Percentiles rank a stretch among this genome's conserved stretches.
Evolutionary conservation across 1,140 invertebrate genomes (phyloP).

Genomic region (Lucilia sericata): DNA sequence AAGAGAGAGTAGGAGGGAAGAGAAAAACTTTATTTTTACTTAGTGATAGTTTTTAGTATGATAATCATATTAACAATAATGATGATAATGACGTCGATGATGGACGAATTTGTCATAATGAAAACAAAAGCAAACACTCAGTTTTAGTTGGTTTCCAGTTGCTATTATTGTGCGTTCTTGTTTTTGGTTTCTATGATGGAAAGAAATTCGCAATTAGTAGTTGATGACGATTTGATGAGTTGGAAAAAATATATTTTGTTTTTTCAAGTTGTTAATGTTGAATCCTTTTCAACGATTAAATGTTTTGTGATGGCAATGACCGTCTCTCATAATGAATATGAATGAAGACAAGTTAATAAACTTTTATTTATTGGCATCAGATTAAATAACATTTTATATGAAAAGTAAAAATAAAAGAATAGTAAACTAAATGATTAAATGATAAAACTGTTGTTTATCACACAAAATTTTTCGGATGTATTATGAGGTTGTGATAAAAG

Average conservation of each 20-base stretch:
- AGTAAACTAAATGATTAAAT: not conserved
- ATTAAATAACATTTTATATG: not conserved
- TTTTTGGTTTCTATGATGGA: not conserved
- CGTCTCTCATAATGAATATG: slow-evolving; percentile 32
- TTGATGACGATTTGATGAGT: slow-evolving; percentile 12
- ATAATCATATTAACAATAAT: not conserved
- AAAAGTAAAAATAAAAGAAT: not conserved
- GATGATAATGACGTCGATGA: not conserved
- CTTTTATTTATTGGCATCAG: slow-evolving; percentile 14
- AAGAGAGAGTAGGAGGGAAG: not conserved
- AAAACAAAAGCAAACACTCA: not conserved
- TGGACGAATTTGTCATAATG: slow-evolving; percentile 9
- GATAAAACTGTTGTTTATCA: not conserved
- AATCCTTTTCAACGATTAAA: slow-evolving; percentile 20
- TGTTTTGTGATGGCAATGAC: slow-evolving; percentile 2
- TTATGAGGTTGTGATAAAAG: too few relatives aligned
- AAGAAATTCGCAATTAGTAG: not conserved
- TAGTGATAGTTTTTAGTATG: not conserved
- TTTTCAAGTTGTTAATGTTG: not conserved
- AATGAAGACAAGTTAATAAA: slow-evolving; percentile 44
- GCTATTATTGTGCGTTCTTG: not conserved
- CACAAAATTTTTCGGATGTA: too few relatives aligned
- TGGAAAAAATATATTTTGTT: not conserved
- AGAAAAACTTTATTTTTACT: not conserved
- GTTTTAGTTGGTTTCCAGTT: not conserved